Conservation (phyloP, 2,113 vertebrate genomes). For the Lasiurus cinereus region DNA sequence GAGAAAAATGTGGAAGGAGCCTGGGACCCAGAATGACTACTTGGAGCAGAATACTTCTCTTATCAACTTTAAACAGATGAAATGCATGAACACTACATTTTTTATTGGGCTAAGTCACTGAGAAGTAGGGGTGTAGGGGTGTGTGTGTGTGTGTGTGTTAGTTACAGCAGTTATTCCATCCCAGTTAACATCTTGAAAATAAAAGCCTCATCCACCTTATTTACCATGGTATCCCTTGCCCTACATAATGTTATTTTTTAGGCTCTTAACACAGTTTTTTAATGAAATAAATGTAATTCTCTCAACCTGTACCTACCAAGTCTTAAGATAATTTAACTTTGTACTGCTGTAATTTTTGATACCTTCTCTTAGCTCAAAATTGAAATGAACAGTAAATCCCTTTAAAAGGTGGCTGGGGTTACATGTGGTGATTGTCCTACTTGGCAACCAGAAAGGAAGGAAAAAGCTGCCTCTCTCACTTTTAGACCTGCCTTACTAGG, state of each 20-base stretch:
- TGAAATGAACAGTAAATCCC: background rate
- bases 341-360: background rate
- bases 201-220: background rate
- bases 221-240: background rate
- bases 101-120: background rate
- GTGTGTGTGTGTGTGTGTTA: background rate
- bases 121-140: background rate
- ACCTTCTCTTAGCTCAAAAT: background rate
- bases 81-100: background rate
- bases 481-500: background rate
- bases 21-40: too few relatives aligned
- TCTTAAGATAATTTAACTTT: constrained; percentile 1
- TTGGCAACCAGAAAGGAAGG: background rate
- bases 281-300: background rate
- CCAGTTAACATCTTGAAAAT: background rate
- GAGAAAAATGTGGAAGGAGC: background rate
- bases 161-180: background rate
- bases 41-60: background rate
- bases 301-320: background rate
- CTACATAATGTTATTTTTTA: background rate
- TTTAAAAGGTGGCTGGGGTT: background rate
- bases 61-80: background rate
- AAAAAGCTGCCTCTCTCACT: background rate
- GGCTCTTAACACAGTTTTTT: background rate
- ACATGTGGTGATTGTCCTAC: background rate